Percentiles rank a stretch among this genome's conserved stretches.
phyloP scores from a whole-genome alignment of 2,113 vertebrate genomes.

The Tonatia bakeri region DNA sequence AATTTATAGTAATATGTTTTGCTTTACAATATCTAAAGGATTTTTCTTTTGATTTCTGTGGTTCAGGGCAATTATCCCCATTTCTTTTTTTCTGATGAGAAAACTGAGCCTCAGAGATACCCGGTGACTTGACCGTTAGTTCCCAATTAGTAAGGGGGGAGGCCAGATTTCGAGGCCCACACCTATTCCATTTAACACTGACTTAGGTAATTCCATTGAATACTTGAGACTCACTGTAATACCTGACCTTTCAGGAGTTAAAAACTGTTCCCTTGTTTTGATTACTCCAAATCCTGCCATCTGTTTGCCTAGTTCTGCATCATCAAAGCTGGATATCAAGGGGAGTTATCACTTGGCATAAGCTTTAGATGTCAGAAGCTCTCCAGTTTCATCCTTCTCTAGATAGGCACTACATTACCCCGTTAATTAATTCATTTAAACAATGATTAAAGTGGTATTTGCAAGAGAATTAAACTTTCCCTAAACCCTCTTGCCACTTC shows the following conservation, averaged over 20 bases:
- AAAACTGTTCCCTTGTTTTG: constrained; percentile 46
- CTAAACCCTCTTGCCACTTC: not conserved
- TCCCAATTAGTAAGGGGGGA: not conserved
- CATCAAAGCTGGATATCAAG: constrained; percentile 34
- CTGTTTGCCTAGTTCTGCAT: constrained; percentile 49
- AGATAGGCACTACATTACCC: not conserved
- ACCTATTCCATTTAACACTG: not conserved
- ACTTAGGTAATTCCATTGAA: not conserved
- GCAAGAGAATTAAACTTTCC: not conserved
- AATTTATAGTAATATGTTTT: not conserved
- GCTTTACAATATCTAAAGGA: not conserved
- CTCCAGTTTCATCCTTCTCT: not conserved
- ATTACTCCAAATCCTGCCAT: constrained; percentile 28
- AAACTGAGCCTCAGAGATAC: not conserved
- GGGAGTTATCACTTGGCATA: constrained; percentile 23
- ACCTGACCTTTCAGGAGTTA: constrained; percentile 44
- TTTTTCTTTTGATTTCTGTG: not conserved
- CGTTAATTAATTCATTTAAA: not conserved
- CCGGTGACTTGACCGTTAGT: not conserved
- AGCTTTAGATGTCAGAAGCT: constrained; percentile 15
- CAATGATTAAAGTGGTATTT: not conserved
- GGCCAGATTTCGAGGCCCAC: not conserved
- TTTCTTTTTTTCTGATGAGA: not conserved
- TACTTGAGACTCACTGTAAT: not conserved
- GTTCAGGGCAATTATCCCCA: not conserved